Base-by-base conservation (phyloP, 1,140 invertebrate genomes). In the Charaxes varanes region DNA sequence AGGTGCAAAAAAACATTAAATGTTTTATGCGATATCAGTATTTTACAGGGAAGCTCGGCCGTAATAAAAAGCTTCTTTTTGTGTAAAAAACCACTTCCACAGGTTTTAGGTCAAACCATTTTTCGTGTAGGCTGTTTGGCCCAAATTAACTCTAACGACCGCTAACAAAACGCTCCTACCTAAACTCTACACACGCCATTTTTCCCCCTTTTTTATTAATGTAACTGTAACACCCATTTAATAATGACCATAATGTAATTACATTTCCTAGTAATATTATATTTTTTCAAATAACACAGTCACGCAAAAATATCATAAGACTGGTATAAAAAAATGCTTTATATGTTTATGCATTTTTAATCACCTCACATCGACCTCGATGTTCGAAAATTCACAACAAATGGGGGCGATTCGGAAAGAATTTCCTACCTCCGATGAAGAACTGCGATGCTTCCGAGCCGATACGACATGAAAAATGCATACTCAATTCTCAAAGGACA, bases 81-180 rank as follows among this genome's bases (percentile, higher is more conserved):
- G 34, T 44, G 19, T 37, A 33, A 35, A 48, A 45, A 46, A 38
- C 15, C 35, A 46, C 28, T 33, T 33, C 36, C 30, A 11, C 31
- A 36, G 26, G 32, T 19, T 41, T 40, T 24, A 44, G 41, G 41
- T 51, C 32, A 41, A 40, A 21, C 36, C 26, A 41, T 44, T 51
- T 47, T 37, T 14, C 41, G 27, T 35, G 37, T 42, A 41, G 32
- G 44, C 31, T 24, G 28, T 33, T 37, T 45, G 27, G 27, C 48
- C 51, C 35, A 58, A 53, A 58, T 53, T 38, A 53, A 58, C 50
- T 37, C 42, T 58, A 58, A 58, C 50, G 55, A 47, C 46, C 46
- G 21, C 14, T 10, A 46, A 46, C 46, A 53, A 53, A 53, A 50
- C 30, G 50, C 35, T 31, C 18, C n/a, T 38, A 22, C 26, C 32